Base-by-base conservation (phyloP, 2,888 invertebrate genomes). In the Carpatolechia fugitivella region DNA sequence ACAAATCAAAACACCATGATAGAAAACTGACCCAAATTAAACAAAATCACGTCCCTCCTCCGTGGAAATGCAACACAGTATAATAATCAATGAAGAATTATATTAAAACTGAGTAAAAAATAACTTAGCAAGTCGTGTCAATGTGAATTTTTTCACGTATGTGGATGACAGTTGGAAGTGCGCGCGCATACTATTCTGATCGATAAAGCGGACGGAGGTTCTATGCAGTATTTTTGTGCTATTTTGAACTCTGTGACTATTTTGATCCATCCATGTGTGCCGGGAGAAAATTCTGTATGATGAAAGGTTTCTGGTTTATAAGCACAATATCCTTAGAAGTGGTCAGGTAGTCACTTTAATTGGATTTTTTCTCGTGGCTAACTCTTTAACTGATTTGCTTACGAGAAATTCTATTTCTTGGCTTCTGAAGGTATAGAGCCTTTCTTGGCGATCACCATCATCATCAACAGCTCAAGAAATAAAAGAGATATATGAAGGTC, bases 151-250 rank as follows among this genome's bases (percentile, higher is more conserved):
- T 80, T 78, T 80, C 77, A 73, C 70, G 59, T 68, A 73, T 60
- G 63, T 56, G 64, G 62, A 57, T 76, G 80, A 75, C 82, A 78
- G 66, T 62, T 66, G 38, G 18, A 31, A 33, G 41, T 86, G 88
- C 88, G 88, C 88, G 87, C 88, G 88, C 88, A 87, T n/a, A n/a
- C n/a, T n/a, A n/a, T 10, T 33, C 11, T 54, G 73, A 82, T 87
- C 86, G 73, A 85, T 87, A 76, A 41, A 31, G 49, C 16, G 14
- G 13, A 3, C 35, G 20, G 31, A 31, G 44, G 36, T n/a, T 46
- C 31, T 46, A 54, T 53, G 54, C 54, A 47, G 54, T 57, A 40
- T 54, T 50, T 52, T 49, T 35, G 33, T 31, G 31, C 49, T 38
- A 54, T 44, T 44, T 35, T 47, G 30, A n/a, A 47, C 54, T 54